Conservation (phyloP, 2,797 vertebrate species). For the Toxotes lorentzi region DNA sequence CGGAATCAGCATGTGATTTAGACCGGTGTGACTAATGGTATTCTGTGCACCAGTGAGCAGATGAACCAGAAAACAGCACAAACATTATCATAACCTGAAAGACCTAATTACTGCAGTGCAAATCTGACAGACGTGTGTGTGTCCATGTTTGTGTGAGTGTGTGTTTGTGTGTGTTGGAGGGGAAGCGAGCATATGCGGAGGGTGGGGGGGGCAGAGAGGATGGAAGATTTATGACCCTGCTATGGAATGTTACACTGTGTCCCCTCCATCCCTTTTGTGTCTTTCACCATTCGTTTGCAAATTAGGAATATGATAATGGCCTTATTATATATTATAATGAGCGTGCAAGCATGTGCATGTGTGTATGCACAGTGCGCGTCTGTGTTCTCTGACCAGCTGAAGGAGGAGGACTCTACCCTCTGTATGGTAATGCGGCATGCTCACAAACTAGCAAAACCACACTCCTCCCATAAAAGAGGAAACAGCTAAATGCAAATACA, state of each 20-base stretch:
- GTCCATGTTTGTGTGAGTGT: constrained; percentile 4
- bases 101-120: constrained; percentile 78
- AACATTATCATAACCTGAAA: constrained; percentile 84
- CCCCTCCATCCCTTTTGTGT: constrained; percentile 63
- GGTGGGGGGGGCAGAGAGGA: constrained; percentile 13
- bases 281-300: constrained; percentile 67
- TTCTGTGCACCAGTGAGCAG: constrained; percentile 72
- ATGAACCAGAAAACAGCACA: constrained; percentile 77
- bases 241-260: constrained; percentile 55
- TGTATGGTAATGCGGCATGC: constrained; percentile 19
- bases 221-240: constrained; percentile 77
- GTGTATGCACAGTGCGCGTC: constrained; percentile 4
- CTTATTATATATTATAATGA: constrained; percentile 71
- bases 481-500: neutral
- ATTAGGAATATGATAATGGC: constrained; percentile 74
- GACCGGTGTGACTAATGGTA: constrained; percentile 80
- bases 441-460: neutral
- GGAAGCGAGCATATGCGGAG: neutral
- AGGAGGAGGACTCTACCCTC: constrained; percentile 11
- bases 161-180: constrained; percentile 4
- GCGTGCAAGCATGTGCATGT: constrained; percentile 15
- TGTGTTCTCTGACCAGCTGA: constrained; percentile 32
- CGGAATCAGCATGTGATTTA: constrained; percentile 68
- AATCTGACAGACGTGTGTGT: constrained; percentile 64
- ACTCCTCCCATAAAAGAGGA: neutral